Percentiles rank a stretch among this genome's conserved stretches.
Evolutionary conservation across 2,113 vertebrate species (phyloP).

Genomic region (Neopipo cinnamomea): DNA sequence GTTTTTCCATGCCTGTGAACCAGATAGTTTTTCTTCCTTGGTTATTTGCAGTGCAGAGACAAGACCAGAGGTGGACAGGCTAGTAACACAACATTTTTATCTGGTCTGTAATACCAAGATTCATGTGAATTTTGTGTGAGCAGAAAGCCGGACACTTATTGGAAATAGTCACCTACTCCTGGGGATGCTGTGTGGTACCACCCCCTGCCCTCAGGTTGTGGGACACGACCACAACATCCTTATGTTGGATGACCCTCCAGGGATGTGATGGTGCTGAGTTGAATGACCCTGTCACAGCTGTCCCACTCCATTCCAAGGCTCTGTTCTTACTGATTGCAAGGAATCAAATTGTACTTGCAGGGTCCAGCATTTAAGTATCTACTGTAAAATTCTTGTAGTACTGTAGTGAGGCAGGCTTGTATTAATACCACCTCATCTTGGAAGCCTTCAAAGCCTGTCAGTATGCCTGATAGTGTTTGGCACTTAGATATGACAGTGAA

Average conservation of each 20-base stretch:
- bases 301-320: neutral
- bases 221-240: neutral
- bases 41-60: neutral
- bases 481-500: conserved; percentile 62
- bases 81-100: neutral
- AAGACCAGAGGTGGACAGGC: neutral
- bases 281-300: neutral
- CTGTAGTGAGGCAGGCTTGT: conserved; percentile 38
- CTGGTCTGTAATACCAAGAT: neutral
- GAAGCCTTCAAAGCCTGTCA: conserved; percentile 65
- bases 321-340: neutral
- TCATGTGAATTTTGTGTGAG: neutral
- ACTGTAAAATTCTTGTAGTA: conserved; percentile 4
- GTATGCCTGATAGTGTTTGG: conserved; percentile 58
- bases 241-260: neutral
- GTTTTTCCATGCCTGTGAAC: neutral
- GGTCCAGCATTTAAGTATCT: neutral
- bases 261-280: neutral
- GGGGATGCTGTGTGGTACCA: neutral
- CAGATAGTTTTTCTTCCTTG: neutral
- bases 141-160: neutral
- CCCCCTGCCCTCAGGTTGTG: neutral
- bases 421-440: conserved; percentile 59
- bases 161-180: neutral
- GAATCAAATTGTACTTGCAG: neutral